Percentiles rank a stretch among this genome's conserved stretches.
Conservation (phyloP, 1,140 invertebrate genomes). For the Calliphora vicina region DNA sequence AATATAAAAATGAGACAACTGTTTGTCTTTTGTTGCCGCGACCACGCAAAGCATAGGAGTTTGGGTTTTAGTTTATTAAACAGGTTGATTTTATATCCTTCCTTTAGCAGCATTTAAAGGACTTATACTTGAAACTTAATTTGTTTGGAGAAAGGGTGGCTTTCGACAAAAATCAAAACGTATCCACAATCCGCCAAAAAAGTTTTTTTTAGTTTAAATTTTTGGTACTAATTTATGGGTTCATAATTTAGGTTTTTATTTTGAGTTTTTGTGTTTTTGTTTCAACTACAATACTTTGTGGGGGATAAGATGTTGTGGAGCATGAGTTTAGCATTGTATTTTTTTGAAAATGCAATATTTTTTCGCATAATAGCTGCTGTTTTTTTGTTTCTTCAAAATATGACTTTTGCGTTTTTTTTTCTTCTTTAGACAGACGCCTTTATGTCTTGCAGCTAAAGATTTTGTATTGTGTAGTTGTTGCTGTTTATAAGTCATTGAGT, state of each 20-base stretch:
- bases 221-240: not conserved
- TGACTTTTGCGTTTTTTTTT: not conserved
- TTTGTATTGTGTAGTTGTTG: not conserved
- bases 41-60: not conserved
- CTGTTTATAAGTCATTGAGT: not conserved
- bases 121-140: not conserved
- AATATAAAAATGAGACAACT: not conserved
- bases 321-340: not conserved
- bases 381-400: not conserved
- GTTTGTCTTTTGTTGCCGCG: not conserved
- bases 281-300: not conserved
- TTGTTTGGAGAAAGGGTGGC: not conserved
- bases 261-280: not conserved
- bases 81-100: slow-evolving; percentile 13
- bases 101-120: not conserved
- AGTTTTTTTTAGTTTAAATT: not conserved
- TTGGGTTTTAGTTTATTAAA: not conserved
- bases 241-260: slow-evolving; percentile 7
- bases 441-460: slow-evolving; percentile 2
- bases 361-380: too few relatives aligned
- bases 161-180: not conserved
- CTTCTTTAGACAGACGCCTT: not conserved
- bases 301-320: not conserved
- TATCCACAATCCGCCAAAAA: not conserved
- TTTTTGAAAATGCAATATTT: too few relatives aligned